These are phyloP conservation scores for Salarias fasciatus DNA, from an alignment of 2,797 vertebrate genomes.

Conservation along the genomic window DNA sequence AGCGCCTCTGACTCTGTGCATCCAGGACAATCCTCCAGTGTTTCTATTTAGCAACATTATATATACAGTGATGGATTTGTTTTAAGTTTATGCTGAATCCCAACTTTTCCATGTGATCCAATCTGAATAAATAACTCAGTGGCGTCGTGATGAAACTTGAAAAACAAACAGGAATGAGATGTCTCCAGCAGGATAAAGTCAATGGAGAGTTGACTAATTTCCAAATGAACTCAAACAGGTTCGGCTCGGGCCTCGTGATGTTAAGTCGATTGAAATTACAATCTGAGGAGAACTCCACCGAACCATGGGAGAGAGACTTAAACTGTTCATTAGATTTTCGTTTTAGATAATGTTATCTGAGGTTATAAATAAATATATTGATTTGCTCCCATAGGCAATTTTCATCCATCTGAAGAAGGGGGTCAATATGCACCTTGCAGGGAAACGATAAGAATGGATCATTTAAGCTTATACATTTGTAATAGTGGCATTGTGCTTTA, in stretches of 20 bases:
- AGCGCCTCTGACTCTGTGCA: too few species aligned
- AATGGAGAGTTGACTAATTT: not conserved
- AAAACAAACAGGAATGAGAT: not conserved
- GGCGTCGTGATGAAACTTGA: not conserved
- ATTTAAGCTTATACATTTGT: constrained; percentile 45
- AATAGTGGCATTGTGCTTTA: constrained; percentile 47
- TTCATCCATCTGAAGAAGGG: constrained; percentile 43
- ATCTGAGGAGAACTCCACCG: constrained; percentile 21
- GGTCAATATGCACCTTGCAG: constrained; percentile 69
- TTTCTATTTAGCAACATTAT: too few species aligned
- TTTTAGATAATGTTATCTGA: constrained; percentile 44
- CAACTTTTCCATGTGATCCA: too few species aligned
- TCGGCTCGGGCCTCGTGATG: not conserved
- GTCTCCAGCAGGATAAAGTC: not conserved
- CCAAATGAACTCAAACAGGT: not conserved
- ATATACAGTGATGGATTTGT: too few species aligned
- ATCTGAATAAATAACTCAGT: not conserved
- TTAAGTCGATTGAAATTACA: constrained; percentile 24
- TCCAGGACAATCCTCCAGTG: too few species aligned
- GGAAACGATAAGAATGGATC: constrained; percentile 57
- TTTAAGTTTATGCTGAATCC: too few species aligned
- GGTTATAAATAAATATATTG: constrained; percentile 66
- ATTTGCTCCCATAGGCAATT: constrained; percentile 63
- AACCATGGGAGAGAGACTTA: constrained; percentile 26
- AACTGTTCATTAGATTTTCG: constrained; percentile 49